Evolutionary conservation across 2,797 vertebrate genomes (phyloP).

Genomic region (Trachops cirrhosus): DNA sequence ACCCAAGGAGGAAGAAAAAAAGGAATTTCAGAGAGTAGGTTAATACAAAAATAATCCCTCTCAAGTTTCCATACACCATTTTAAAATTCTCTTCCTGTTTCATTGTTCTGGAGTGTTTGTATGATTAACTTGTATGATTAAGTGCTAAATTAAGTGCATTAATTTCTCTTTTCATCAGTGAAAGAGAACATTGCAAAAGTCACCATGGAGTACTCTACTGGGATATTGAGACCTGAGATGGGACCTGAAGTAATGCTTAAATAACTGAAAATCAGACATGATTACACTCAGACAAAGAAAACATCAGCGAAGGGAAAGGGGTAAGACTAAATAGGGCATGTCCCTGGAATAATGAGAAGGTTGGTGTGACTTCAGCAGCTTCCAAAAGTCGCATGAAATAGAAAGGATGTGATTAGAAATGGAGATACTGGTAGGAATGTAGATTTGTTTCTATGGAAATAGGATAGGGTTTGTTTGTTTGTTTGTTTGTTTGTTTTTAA

Average conservation of each 20-base stretch:
- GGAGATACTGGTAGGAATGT: background rate
- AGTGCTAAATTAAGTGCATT: background rate
- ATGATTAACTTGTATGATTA: background rate
- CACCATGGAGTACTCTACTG: background rate
- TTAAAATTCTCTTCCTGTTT: background rate
- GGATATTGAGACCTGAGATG: background rate
- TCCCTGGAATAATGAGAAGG: background rate
- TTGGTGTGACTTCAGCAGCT: background rate
- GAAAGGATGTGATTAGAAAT: background rate
- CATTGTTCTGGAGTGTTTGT: background rate
- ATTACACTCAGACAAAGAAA: background rate
- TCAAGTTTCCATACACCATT: background rate
- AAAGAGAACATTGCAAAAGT: slow-evolving; percentile 24
- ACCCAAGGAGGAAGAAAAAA: background rate
- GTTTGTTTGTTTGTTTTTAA: background rate
- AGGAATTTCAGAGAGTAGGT: background rate
- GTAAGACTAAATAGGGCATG: background rate
- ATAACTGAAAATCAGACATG: background rate
- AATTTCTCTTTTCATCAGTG: background rate
- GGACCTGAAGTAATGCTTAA: background rate
- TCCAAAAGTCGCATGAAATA: background rate
- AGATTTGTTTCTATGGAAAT: background rate
- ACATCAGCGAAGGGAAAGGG: background rate
- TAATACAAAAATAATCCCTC: background rate
- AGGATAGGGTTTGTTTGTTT: background rate